phyloP scores from a whole-genome alignment of 2,888 invertebrate species.

The Meliscaeva auricollis region DNA sequence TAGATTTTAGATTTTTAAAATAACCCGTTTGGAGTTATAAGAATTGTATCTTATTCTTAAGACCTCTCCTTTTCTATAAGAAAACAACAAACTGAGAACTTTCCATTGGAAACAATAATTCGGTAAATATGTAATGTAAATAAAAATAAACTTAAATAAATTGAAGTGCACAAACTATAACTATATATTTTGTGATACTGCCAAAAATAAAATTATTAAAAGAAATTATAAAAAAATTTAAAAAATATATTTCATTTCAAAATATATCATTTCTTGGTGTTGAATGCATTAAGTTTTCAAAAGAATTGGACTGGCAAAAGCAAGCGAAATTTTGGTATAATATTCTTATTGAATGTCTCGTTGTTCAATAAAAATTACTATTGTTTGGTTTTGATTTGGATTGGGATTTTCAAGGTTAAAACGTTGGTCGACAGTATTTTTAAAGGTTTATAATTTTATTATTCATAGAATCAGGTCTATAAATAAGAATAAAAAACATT shows the following conservation, averaged over 20 bases:
- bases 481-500: slow-evolving; percentile 11
- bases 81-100: too few relatives aligned
- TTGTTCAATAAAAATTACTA: slow-evolving; percentile 58
- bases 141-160: not conserved
- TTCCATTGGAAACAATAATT: not conserved
- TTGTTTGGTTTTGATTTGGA: slow-evolving; percentile 20
- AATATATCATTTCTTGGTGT: not conserved
- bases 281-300: slow-evolving; percentile 23
- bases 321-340: slow-evolving; percentile 58
- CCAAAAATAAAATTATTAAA: slow-evolving; percentile 21
- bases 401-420: slow-evolving; percentile 49
- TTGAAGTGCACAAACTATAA: slow-evolving; percentile 8
- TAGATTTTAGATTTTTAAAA: too few relatives aligned
- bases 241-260: slow-evolving; percentile 19
- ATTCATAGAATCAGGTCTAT: slow-evolving; percentile 20
- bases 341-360: slow-evolving; percentile 48
- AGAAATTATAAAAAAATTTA: not conserved
- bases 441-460: slow-evolving; percentile 20
- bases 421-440: slow-evolving; percentile 33
- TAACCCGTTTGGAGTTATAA: too few relatives aligned
- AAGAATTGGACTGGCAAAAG: slow-evolving; percentile 58
- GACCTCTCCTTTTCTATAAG: too few relatives aligned
- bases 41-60: too few relatives aligned
- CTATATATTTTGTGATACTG: slow-evolving; percentile 13
- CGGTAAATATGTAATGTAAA: not conserved